Evolutionary conservation across 2,888 invertebrate species (phyloP).

Genomic region (Catocala sponsa): DNA sequence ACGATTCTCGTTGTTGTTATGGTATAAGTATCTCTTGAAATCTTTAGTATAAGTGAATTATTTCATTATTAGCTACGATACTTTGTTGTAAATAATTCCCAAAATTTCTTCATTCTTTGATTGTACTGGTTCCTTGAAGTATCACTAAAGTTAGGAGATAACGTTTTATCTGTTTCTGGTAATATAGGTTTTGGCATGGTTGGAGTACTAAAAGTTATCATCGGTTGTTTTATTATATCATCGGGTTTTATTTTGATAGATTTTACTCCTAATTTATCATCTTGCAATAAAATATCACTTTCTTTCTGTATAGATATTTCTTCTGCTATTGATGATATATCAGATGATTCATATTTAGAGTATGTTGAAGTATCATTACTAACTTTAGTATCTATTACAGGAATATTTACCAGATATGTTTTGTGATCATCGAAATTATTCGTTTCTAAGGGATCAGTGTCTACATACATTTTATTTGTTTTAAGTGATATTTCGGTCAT

Average conservation of each 20-base stretch:
- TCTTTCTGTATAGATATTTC: neutral
- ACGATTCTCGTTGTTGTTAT: too few species aligned
- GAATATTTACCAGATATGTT: too few species aligned
- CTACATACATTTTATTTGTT: too few species aligned
- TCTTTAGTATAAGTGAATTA: too few species aligned
- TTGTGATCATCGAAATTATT: too few species aligned
- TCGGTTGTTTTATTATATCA: neutral
- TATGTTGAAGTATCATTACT: too few species aligned
- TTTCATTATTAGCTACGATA: neutral
- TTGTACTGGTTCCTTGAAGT: neutral
- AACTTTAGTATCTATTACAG: too few species aligned
- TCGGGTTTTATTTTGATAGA: neutral
- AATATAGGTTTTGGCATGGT: slow-evolving; percentile 3
- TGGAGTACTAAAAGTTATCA: neutral
- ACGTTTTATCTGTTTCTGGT: neutral
- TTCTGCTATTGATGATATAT: too few species aligned
- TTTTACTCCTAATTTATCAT: neutral
- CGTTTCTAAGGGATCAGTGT: too few species aligned
- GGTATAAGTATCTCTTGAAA: too few species aligned
- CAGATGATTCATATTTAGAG: too few species aligned
- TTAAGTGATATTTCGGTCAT: too few species aligned
- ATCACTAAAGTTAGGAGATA: neutral
- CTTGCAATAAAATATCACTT: neutral
- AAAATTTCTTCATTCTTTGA: slow-evolving; percentile 8
- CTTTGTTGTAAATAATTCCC: slow-evolving; percentile 6